phyloP scores from a whole-genome alignment of 1,140 invertebrate genomes.

The Holcopasites calliopsidis region DNA sequence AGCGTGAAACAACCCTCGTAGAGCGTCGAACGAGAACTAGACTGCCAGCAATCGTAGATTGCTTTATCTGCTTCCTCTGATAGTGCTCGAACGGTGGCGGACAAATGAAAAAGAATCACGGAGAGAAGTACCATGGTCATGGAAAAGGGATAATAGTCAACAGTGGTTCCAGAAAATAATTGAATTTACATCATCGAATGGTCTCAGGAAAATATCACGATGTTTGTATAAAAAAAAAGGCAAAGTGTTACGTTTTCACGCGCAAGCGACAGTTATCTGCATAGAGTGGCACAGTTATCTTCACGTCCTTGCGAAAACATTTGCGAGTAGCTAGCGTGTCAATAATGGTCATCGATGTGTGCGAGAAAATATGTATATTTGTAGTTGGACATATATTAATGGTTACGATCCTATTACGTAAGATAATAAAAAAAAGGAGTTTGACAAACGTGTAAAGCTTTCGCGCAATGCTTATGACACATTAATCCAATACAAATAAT shows the following conservation, averaged over 20 bases:
- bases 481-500: too few species aligned
- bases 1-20: not conserved
- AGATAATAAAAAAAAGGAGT: too few species aligned
- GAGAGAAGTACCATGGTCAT: not conserved
- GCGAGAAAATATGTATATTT: not conserved
- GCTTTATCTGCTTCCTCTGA: constrained; percentile 56
- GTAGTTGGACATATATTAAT: not conserved
- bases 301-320: constrained; percentile 5
- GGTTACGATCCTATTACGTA: too few species aligned
- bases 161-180: not conserved
- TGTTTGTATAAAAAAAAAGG: too few species aligned
- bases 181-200: too few species aligned
- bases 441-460: too few species aligned
- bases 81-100: constrained; percentile 23
- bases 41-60: constrained; percentile 11
- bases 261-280: constrained; percentile 4
- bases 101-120: constrained; percentile 13
- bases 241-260: not conserved
- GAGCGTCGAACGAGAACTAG: not conserved
- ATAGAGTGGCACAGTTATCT: not conserved
- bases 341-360: not conserved
- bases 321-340: not conserved
- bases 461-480: too few species aligned
- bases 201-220: too few species aligned
- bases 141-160: not conserved